phyloP scores from a whole-genome alignment of 2,888 invertebrate species.

The Acleris sparsana region DNA sequence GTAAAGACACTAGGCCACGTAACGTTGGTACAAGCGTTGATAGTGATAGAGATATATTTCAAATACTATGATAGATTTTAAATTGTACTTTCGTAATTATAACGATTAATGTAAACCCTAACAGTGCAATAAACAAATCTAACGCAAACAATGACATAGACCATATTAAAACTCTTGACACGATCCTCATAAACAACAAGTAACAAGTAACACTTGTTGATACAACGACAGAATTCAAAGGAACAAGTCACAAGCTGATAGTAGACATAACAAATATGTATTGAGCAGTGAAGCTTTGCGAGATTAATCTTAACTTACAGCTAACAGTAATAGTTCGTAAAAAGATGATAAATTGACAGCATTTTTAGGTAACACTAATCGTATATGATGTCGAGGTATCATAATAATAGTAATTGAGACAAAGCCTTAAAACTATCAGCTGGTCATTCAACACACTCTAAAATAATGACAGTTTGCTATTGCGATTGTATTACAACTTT shows the following conservation, averaged over 20 bases:
- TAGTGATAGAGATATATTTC: conserved; percentile 29
- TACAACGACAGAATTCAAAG: conserved; percentile 45
- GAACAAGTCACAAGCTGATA: conserved; percentile 36
- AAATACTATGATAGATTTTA: conserved; percentile 32
- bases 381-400: conserved; percentile 55
- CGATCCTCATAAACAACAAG: conserved; percentile 20
- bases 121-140: conserved; percentile 6
- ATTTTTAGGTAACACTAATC: conserved; percentile 70
- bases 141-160: not conserved
- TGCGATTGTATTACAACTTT: too few species aligned
- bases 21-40: conserved; percentile 50
- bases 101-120: conserved; percentile 1
- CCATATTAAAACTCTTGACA: conserved; percentile 4
- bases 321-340: conserved; percentile 66
- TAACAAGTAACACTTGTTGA: conserved; percentile 44
- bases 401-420: conserved; percentile 71
- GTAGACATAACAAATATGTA: conserved; percentile 39
- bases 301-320: conserved; percentile 58
- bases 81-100: conserved; percentile 23
- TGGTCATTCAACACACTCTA: conserved; percentile 52
- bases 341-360: conserved; percentile 80
- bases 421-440: conserved; percentile 68
- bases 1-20: conserved; percentile 69
- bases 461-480: too few species aligned
- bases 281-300: conserved; percentile 63